Evolutionary conservation across 2,888 invertebrate species (phyloP), one percentile per base, ranked within the genome.

Genomic region (Urechis unicinctus): DNA sequence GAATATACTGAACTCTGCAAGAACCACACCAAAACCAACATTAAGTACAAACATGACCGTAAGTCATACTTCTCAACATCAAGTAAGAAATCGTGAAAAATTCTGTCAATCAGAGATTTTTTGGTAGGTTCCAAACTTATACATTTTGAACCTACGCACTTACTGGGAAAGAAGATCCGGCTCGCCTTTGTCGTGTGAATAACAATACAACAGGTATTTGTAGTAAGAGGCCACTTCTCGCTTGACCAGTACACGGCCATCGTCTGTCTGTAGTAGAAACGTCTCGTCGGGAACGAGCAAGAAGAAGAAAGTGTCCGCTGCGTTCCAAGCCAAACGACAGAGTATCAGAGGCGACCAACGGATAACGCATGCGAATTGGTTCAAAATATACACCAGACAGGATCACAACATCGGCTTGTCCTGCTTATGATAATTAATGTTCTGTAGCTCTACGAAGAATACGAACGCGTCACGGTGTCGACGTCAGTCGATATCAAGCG

Each of bases 401-500:
- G n/a, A n/a, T n/a, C n/a, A n/a, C n/a, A n/a, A n/a, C n/a, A n/a
- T n/a, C n/a, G n/a, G n/a, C n/a, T n/a, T n/a, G n/a, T n/a, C n/a
- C n/a, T n/a, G n/a, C 17, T 36, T 36, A 36, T 36, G 36, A 36
- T 13, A 36, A 36, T 36, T 9, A 36, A 36, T 9, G 17, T 13
- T 13, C 17, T 36, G 17, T 36, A 13, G 36, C 9, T 36, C 17
- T 17, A 36, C 36, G 9, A n/a, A n/a, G n/a, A n/a, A n/a, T 36
- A 17, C 36, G 9, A n/a, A 50, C 50, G 22, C 25, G 31, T 29
- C 17, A 17, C 6, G 26, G 42, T 36, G 26, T 52, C 52, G n/a
- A 13, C 6, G 44, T 56, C 56, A 13, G 25, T 36, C 13, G 56
- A 45, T n/a, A 28, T 17, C 5, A 56, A 9, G 22, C 46, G 49